Evolutionary conservation across 2,888 invertebrate genomes (phyloP), one percentile per base, ranked within the genome.

Genomic region (Xestobium rufovillosum): DNA sequence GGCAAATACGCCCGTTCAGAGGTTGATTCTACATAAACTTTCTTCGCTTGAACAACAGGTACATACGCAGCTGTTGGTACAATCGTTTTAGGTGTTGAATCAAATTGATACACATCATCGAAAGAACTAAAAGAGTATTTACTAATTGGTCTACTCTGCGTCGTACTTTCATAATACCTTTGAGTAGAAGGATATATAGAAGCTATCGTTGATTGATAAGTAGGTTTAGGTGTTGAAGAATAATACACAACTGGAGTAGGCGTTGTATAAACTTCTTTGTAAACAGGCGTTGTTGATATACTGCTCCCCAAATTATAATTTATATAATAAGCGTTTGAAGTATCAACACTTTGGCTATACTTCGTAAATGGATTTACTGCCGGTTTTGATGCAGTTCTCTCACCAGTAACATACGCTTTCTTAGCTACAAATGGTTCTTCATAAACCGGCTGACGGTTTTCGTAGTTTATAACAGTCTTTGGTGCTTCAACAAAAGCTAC

Each of bases 181-280:
- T n/a, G n/a, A n/a, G n/a, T n/a, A n/a, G n/a, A n/a, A n/a, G n/a
- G n/a, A n/a, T n/a, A n/a, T n/a, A 61, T 45, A 34, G 70, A 60
- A 28, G 63, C 47, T 23, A 66, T 53, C 25, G 67, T 66, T 3
- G 67, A 54, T 2, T 38, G 60, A 45, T 68, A 70, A 2, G 63
- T 63, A 3, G 63, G 62, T 37, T 41, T 59, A 3, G 59, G 57
- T 3, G 59, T 59, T 3, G 55, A 36, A 10, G 32, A 39, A 27
- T 42, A 38, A 19, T 19, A 19, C 23, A 19, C 31, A 11, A 23
- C 26, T 32, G 10, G 15, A 16, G 31, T 31, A 28, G 10, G 30
- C 14, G 6, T 8, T 8, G 6, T 8, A 19, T 19, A 19, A 19
- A 19, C 23, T 8, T 8, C 23, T 19, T 6, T 6, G n/a, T 19